Percentiles rank a stretch among this genome's conserved stretches.
Conservation (phyloP, 2,113 vertebrate species). For the Penelope pileata region DNA sequence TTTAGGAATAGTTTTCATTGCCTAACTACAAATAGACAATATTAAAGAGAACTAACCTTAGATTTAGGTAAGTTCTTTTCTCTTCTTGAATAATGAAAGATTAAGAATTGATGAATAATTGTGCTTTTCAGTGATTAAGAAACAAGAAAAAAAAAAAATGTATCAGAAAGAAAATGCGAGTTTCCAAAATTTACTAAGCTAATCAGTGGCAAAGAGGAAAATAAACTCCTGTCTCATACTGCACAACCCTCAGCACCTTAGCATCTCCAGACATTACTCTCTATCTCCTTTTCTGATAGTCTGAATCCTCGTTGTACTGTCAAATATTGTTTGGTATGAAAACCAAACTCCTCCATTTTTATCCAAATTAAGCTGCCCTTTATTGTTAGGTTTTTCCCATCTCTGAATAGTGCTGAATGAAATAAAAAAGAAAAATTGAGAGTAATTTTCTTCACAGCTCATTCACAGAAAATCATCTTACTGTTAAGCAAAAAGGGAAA, state of each 20-base stretch:
- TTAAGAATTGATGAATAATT: neutral
- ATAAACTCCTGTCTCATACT: neutral
- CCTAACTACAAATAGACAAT: neutral
- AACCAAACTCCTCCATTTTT: neutral
- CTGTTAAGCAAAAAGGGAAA: neutral
- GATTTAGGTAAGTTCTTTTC: neutral
- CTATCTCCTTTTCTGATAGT: neutral
- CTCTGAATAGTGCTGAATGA: neutral
- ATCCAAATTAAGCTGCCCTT: neutral
- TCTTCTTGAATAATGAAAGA: neutral
- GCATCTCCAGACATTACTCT: neutral
- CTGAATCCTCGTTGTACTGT: neutral
- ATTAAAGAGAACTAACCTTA: slow-evolving; percentile 6
- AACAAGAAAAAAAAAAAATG: neutral
- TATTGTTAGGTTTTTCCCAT: neutral
- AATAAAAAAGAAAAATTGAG: neutral
- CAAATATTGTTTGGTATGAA: neutral
- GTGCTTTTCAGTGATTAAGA: neutral
- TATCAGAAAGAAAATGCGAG: neutral
- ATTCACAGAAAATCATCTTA: neutral
- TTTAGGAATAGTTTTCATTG: neutral
- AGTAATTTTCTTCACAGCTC: neutral
- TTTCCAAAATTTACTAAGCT: neutral
- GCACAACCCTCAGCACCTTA: neutral
- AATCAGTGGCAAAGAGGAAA: neutral